Base-by-base conservation (phyloP, 2,113 vertebrate species). In the Sorex fumeus region DNA sequence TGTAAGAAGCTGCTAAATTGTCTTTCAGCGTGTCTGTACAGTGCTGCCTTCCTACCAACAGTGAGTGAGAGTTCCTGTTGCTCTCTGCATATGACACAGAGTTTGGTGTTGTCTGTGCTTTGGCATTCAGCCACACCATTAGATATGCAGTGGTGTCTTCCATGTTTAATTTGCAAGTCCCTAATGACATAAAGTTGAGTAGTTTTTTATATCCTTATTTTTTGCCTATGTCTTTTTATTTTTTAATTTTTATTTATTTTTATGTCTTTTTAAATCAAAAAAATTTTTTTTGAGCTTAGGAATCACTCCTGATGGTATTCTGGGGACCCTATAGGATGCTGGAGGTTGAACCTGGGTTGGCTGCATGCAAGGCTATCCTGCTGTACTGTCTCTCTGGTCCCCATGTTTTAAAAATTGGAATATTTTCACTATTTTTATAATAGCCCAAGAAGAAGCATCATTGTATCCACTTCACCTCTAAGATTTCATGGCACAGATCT, bases 1-100 rank as follows among this genome's bases (percentile, higher is more conserved):
- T 83, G 83, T 84, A 77, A 84, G 30, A 88, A 84, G 78, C 36
- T 79, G 53, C 67, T n/a, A 45, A 74, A 66, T 53, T 88, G 45
- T 60, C 50, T 91, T 91, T 25, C 74, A 32, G 21, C 45, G 30
- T 60, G 43, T 30, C 30, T 66, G n/a, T 28, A 27, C 13, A 43
- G 34, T 78, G 91, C 72, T 72, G 21, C 66, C 8, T 88, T 72
- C 23, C 23, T 60, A 30, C 21, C 8, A 70, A 62, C 32, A 57
- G 6, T 71, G 78, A 71, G 18, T 19, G 36, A n/a, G 62, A 83
- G 30, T 16, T 88, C 9, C 50, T 82, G 6, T 82, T 69, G 91
- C 32, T 83, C 32, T 83, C 5, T 23, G 53, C 28, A 45, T 45
- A 34, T 43, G 45, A 12, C 36, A 7, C n/a, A 78, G 84, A 25